Percentiles rank a stretch among this genome's conserved stretches.
phyloP scores from a whole-genome alignment of 1,140 invertebrate species.

The Procambarus clarkii region DNA sequence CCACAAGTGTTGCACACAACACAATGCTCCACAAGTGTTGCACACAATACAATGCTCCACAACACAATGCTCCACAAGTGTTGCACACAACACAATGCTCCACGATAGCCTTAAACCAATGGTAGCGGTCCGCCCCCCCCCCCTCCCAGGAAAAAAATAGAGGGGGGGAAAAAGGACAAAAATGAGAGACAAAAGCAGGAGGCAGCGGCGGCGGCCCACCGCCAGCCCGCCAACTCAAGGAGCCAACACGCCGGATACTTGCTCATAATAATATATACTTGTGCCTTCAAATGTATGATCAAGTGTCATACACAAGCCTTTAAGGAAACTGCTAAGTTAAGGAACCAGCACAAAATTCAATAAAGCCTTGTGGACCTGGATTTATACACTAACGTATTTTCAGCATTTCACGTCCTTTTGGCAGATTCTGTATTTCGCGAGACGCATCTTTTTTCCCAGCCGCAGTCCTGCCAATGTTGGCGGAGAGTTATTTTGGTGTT shows the following conservation, averaged over 20 bases:
- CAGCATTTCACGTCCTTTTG: constrained; percentile 69
- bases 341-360: constrained; percentile 65
- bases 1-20: no score
- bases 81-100: not conserved
- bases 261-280: not conserved
- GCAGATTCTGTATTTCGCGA: constrained; percentile 68
- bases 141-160: no score
- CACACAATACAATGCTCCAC: no score
- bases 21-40: no score
- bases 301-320: not conserved
- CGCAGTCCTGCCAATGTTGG: constrained; percentile 38
- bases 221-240: constrained; percentile 16
- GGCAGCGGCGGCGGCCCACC: not conserved
- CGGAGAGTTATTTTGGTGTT: constrained; percentile 55
- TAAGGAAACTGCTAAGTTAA: constrained; percentile 31
- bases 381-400: constrained; percentile 70
- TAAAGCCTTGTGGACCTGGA: constrained; percentile 64
- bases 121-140: no score
- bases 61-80: no score
- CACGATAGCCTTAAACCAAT: not conserved
- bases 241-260: not conserved
- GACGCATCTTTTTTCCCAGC: constrained; percentile 65
- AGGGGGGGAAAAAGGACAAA: not conserved
- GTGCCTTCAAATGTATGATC: not conserved
- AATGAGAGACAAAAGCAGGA: constrained; percentile 12